Conservation (phyloP, 2,113 vertebrate species). For the Halcyon malimbica region DNA sequence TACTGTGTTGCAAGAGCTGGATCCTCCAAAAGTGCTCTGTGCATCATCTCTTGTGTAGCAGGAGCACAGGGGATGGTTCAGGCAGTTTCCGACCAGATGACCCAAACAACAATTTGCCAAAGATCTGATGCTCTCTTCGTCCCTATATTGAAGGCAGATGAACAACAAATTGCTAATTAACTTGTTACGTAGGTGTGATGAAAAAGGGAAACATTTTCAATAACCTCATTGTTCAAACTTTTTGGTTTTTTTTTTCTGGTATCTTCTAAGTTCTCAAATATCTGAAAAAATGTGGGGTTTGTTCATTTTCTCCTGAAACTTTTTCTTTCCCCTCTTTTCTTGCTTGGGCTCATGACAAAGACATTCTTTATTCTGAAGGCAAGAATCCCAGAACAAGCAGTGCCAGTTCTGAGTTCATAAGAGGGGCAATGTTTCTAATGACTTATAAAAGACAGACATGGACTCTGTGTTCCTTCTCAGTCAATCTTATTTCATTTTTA, state of each 20-base stretch:
- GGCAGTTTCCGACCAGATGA: background rate
- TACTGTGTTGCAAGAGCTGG: background rate
- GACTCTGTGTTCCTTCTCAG: background rate
- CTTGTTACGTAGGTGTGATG: background rate
- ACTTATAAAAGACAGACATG: background rate
- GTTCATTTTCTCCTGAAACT: background rate
- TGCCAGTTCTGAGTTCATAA: background rate
- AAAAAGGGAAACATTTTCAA: background rate
- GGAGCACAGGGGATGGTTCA: background rate
- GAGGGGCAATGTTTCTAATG: background rate
- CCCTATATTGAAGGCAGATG: background rate
- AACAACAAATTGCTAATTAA: background rate
- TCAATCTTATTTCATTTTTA: background rate
- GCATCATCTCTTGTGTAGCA: background rate
- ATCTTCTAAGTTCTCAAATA: background rate
- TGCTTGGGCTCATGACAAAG: background rate
- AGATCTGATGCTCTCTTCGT: fast-evolving
- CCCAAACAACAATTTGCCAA: background rate
- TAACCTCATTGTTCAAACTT: background rate
- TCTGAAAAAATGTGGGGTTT: background rate
- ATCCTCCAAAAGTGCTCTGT: background rate
- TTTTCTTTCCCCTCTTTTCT: background rate
- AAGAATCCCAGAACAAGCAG: background rate
- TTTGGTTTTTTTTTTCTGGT: background rate
- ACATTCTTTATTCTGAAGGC: slow-evolving; percentile 2